A percentile compares a stretch with the other conserved stretches of the same genome.
phyloP scores from a whole-genome alignment of 2,797 vertebrate species.

The Smutsia temminckii region DNA sequence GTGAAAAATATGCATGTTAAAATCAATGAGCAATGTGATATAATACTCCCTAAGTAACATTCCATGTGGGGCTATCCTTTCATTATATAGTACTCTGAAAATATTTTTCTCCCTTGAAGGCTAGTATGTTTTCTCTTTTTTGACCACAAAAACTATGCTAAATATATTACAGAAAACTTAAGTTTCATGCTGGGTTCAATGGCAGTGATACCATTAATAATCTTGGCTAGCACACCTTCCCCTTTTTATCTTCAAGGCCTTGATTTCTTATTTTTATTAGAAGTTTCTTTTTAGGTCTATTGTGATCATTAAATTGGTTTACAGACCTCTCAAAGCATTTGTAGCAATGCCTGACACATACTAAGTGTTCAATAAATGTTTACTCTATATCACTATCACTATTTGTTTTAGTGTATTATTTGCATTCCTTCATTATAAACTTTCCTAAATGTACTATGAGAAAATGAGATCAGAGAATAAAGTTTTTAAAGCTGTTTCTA shows the following conservation, averaged over 20 bases:
- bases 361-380: not conserved
- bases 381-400: not conserved
- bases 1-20: not conserved
- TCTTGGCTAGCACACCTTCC: not conserved
- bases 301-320: not conserved
- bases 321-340: not conserved
- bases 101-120: not conserved
- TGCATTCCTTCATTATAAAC: not conserved
- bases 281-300: not conserved
- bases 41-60: not conserved
- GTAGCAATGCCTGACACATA: not conserved
- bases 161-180: not conserved
- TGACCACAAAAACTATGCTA: not conserved
- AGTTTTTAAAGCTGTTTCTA: not conserved
- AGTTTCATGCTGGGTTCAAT: not conserved
- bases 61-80: not conserved
- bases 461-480: not conserved
- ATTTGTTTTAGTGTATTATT: not conserved
- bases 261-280: not conserved
- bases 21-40: not conserved
- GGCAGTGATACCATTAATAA: not conserved
- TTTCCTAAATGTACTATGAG: not conserved
- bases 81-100: not conserved
- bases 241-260: not conserved
- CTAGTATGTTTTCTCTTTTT: not conserved